Conservation (phyloP, 2,888 invertebrate species). For the Morpho helenor region DNA sequence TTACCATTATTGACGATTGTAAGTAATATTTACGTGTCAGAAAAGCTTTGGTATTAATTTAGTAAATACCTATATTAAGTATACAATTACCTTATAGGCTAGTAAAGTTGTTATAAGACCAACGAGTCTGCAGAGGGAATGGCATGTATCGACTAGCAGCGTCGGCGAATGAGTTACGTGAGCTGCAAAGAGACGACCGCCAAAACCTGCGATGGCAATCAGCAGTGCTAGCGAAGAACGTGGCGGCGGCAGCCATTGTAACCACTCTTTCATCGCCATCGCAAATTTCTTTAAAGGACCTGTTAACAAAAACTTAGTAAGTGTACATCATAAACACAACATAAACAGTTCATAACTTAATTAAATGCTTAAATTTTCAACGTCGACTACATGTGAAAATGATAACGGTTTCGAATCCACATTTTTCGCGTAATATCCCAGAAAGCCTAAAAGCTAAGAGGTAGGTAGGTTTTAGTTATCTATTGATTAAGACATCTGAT, state of each 20-base stretch:
- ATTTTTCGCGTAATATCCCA: background rate
- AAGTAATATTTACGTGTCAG: no score
- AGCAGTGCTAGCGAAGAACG: conserved; percentile 86
- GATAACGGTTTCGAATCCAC: background rate
- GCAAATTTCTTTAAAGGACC: conserved; percentile 4
- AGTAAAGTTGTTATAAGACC: conserved; percentile 81
- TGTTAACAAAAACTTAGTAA: conserved; percentile 1
- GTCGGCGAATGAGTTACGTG: conserved; percentile 95
- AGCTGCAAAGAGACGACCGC: conserved; percentile 90
- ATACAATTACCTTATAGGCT: conserved; percentile 55
- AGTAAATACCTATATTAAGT: no score
- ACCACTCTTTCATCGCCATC: conserved; percentile 90
- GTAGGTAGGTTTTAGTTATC: background rate
- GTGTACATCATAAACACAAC: background rate
- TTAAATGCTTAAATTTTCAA: no score
- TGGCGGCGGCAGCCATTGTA: conserved; percentile 85
- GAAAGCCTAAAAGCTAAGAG: conserved; percentile 13
- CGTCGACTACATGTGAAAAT: background rate
- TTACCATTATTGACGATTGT: no score
- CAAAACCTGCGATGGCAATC: conserved; percentile 87
- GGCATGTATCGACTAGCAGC: conserved; percentile 94
- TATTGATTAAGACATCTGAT: background rate
- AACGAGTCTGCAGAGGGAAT: conserved; percentile 95
- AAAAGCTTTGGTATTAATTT: no score
- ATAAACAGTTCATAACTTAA: no score